These are phyloP conservation scores for Paratrypauchen microcephalus DNA, from an alignment of 2,797 vertebrate genomes.

Conservation along the genomic window DNA sequence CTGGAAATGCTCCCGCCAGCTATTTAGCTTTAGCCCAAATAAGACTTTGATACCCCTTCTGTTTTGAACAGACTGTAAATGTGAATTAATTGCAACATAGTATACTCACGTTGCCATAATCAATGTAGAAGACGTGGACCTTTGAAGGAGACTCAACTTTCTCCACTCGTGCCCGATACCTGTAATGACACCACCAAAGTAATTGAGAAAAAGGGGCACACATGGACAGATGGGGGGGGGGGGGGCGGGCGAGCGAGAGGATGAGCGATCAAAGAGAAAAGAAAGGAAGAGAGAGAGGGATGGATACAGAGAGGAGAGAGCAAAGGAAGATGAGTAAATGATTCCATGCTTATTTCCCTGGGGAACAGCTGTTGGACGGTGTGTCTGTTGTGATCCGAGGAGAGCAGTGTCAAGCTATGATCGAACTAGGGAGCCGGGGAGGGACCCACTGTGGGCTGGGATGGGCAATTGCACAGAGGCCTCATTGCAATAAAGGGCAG, in stretches of 20 bases:
- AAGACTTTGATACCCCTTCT: conserved; percentile 16
- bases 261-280: too few relatives aligned
- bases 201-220: conserved; percentile 27
- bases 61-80: conserved; percentile 13
- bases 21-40: conserved; percentile 14
- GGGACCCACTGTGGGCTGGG: conserved; percentile 25
- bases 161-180: conserved; percentile 95
- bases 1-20: conserved; percentile 26
- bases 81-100: conserved; percentile 11
- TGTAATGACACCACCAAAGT: conserved; percentile 59
- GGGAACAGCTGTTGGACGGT: conserved; percentile 63
- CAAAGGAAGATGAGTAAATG: conserved; percentile 71
- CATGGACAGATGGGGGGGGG: conserved; percentile 9
- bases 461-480: conserved; percentile 61
- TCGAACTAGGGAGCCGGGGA: conserved; percentile 20
- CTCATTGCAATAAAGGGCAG: conserved; percentile 62
- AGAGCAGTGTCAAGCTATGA: conserved; percentile 41
- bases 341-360: conserved; percentile 71
- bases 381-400: conserved; percentile 67
- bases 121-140: conserved; percentile 95
- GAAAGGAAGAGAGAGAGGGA: conserved; percentile 51
- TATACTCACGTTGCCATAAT: conserved; percentile 95
- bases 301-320: conserved; percentile 39
- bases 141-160: conserved; percentile 87
- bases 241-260: conserved; percentile 16